phyloP scores from a whole-genome alignment of 1,140 invertebrate genomes.

The Drosophila burlai region DNA sequence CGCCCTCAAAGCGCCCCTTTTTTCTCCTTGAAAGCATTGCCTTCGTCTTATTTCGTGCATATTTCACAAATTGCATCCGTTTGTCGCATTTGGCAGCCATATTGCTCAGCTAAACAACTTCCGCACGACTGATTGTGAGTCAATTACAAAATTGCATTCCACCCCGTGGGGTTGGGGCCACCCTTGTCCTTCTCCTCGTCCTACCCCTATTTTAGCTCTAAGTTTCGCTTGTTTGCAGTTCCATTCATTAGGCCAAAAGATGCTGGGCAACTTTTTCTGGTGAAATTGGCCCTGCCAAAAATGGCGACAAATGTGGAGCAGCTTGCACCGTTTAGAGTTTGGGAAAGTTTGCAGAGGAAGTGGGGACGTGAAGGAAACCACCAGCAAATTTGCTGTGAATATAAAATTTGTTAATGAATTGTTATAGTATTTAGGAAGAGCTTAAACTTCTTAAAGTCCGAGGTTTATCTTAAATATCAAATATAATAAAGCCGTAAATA shows the following conservation, averaged over 20 bases:
- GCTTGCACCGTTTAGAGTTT: constrained; percentile 9
- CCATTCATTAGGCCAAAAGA: constrained; percentile 48
- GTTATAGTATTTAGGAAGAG: background rate
- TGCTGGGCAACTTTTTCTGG: constrained; percentile 9
- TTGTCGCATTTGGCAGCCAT: constrained; percentile 65
- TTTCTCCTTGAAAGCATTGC: constrained; percentile 15
- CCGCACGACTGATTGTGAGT: constrained; percentile 60
- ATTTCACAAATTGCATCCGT: constrained; percentile 67
- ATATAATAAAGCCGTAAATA: background rate
- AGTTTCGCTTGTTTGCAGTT: constrained; percentile 20
- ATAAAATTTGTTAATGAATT: constrained; percentile 9
- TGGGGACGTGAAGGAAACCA: background rate
- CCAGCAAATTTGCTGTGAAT: background rate
- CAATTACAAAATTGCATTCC: constrained; percentile 63
- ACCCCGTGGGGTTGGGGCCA: constrained; percentile 7
- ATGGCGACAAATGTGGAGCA: constrained; percentile 13
- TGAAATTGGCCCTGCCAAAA: constrained; percentile 22
- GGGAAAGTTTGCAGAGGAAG: constrained; percentile 6
- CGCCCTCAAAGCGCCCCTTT: background rate
- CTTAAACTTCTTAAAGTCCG: background rate
- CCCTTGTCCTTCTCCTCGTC: background rate
- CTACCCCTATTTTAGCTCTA: constrained; percentile 1
- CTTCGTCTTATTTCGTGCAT: constrained; percentile 51
- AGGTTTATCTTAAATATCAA: too few species aligned
- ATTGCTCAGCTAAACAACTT: constrained; percentile 61